Evolutionary conservation across 1,140 invertebrate species (phyloP).

Genomic region (Cydia splendana): DNA sequence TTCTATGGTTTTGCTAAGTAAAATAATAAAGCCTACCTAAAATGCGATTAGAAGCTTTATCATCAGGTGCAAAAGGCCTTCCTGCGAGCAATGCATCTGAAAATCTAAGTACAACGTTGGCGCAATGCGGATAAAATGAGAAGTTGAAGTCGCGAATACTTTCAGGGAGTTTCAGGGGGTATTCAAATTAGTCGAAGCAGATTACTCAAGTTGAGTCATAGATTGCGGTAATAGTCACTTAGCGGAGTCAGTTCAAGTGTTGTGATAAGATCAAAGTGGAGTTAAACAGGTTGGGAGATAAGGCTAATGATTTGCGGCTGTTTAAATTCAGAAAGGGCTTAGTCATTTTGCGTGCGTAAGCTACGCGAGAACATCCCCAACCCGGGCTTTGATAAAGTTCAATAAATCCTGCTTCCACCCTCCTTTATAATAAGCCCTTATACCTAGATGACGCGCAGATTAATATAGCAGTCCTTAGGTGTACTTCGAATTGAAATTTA

Average conservation of each 20-base stretch:
- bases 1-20: background rate
- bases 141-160: background rate
- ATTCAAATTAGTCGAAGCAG: slow-evolving; percentile 14
- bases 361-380: background rate
- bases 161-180: background rate
- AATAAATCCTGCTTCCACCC: slow-evolving; percentile 6
- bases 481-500: background rate
- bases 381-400: background rate
- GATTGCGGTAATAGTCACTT: slow-evolving; percentile 20
- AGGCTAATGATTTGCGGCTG: slow-evolving; percentile 17
- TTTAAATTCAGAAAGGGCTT: slow-evolving; percentile 20
- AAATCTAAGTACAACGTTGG: background rate
- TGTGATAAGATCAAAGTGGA: slow-evolving; percentile 15
- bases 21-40: slow-evolving; percentile 10
- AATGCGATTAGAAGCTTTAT: slow-evolving; percentile 15
- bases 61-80: slow-evolving; percentile 1
- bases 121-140: slow-evolving; percentile 24
- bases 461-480: background rate
- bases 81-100: background rate
- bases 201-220: slow-evolving; percentile 25
- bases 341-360: slow-evolving; percentile 21
- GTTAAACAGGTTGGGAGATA: slow-evolving; percentile 26
- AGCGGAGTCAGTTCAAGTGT: slow-evolving; percentile 13
- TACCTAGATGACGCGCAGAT: background rate
- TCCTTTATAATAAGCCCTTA: background rate